Percentiles rank a stretch among this genome's conserved stretches.
Conservation (phyloP, 2,888 invertebrate species). For the Acanthosepion esculentum region DNA sequence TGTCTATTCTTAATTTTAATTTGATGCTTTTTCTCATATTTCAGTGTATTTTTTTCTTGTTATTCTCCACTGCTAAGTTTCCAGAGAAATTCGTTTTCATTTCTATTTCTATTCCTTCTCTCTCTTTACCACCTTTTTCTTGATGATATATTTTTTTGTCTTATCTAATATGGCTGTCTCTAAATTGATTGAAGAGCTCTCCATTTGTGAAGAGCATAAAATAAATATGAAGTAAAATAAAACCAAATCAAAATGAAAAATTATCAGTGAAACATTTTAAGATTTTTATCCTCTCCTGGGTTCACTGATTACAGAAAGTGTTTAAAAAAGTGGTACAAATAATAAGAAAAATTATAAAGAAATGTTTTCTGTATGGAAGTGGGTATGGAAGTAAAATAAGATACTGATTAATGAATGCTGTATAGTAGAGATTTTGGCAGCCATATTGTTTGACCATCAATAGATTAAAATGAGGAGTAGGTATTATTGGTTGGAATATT, state of each 20-base stretch:
- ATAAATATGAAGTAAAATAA: neutral
- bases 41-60: neutral
- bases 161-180: slow-evolving; percentile 14
- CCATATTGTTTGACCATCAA: neutral
- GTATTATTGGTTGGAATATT: neutral
- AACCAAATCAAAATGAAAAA: neutral
- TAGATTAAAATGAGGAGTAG: neutral
- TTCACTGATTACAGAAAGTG: neutral
- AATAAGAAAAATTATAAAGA: neutral
- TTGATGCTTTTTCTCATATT: neutral
- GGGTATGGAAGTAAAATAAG: neutral
- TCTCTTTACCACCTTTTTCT: neutral
- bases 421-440: neutral
- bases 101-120: neutral
- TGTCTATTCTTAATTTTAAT: neutral
- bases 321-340: neutral
- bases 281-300: slow-evolving; percentile 33
- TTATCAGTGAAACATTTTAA: neutral
- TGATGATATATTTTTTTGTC: neutral
- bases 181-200: slow-evolving; percentile 33
- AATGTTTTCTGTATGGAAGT: no score
- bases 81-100: neutral
- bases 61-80: neutral
- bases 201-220: slow-evolving; percentile 8
- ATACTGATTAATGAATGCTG: neutral